These are phyloP conservation scores for Drosophila ustulata DNA, from an alignment of 2,888 invertebrate genomes.

Conservation along the genomic window DNA sequence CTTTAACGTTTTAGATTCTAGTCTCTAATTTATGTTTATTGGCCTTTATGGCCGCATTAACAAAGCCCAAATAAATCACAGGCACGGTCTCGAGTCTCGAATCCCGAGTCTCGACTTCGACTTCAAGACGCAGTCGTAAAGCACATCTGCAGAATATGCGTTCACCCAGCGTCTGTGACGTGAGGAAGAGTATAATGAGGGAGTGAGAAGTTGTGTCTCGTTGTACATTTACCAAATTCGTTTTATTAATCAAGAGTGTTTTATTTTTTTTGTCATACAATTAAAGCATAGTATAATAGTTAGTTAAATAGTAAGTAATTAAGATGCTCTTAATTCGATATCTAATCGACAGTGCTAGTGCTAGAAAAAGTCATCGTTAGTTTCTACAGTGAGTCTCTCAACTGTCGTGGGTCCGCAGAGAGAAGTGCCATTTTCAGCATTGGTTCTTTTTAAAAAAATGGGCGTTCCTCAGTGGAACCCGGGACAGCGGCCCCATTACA, in stretches of 20 bases:
- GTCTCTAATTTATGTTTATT: slow-evolving; percentile 62
- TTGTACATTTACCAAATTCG: slow-evolving; percentile 61
- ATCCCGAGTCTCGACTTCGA: not conserved
- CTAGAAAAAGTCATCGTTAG: slow-evolving; percentile 34
- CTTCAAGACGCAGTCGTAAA: not conserved
- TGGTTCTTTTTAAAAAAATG: slow-evolving; percentile 48
- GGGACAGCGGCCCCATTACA: slow-evolving; percentile 17
- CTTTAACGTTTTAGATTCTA: slow-evolving; percentile 26
- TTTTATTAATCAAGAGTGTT: slow-evolving; percentile 67
- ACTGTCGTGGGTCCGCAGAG: slow-evolving; percentile 63
- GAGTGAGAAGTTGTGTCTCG: not conserved
- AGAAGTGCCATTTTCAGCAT: slow-evolving; percentile 66
- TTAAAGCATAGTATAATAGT: slow-evolving; percentile 64
- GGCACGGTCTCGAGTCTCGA: no score
- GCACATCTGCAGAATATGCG: not conserved
- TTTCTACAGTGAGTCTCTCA: slow-evolving; percentile 7
- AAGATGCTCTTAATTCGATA: slow-evolving; percentile 36
- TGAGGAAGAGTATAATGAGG: not conserved
- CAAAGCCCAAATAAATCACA: slow-evolving; percentile 39
- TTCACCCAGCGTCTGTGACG: not conserved
- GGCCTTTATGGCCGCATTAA: slow-evolving; percentile 42
- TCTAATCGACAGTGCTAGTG: slow-evolving; percentile 29
- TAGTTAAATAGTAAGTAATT: slow-evolving; percentile 38
- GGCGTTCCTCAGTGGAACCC: slow-evolving; percentile 77
- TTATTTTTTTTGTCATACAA: slow-evolving; percentile 67